phyloP scores from a whole-genome alignment of 2,888 invertebrate species.

The Sipunculus nudus region DNA sequence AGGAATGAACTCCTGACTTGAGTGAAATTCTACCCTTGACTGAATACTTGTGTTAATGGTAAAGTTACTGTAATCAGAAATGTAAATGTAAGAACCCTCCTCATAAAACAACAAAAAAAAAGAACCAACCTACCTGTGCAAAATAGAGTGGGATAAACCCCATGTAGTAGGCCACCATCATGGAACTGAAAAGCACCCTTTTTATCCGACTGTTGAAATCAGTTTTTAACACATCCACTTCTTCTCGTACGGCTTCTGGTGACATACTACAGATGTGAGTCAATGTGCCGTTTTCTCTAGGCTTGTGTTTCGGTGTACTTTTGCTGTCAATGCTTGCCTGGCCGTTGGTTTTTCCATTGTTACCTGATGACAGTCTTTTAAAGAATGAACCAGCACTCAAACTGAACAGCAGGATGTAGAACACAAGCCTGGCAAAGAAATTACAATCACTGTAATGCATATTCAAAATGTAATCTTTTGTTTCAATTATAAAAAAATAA shows the following conservation, averaged over 20 bases:
- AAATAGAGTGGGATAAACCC: slow-evolving; percentile 90
- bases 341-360: no score
- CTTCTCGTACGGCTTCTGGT: slow-evolving; percentile 73
- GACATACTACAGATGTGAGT: slow-evolving; percentile 65
- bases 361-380: no score
- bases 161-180: slow-evolving; percentile 86
- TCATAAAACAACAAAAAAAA: neutral
- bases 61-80: no score
- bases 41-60: no score
- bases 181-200: slow-evolving; percentile 85
- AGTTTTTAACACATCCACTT: slow-evolving; percentile 83
- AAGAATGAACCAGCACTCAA: slow-evolving; percentile 68
- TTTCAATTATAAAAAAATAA: no score
- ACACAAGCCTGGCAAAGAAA: slow-evolving; percentile 56
- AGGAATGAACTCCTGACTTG: no score
- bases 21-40: no score
- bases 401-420: slow-evolving; percentile 77
- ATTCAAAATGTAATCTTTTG: no score
- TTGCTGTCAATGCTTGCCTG: neutral
- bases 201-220: slow-evolving; percentile 92
- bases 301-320: slow-evolving; percentile 8
- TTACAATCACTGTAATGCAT: no score
- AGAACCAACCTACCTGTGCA: slow-evolving; percentile 75
- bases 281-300: neutral
- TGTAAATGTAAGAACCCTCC: neutral